Conservation (phyloP, 2,113 vertebrate species). For the Bufo bufo region DNA sequence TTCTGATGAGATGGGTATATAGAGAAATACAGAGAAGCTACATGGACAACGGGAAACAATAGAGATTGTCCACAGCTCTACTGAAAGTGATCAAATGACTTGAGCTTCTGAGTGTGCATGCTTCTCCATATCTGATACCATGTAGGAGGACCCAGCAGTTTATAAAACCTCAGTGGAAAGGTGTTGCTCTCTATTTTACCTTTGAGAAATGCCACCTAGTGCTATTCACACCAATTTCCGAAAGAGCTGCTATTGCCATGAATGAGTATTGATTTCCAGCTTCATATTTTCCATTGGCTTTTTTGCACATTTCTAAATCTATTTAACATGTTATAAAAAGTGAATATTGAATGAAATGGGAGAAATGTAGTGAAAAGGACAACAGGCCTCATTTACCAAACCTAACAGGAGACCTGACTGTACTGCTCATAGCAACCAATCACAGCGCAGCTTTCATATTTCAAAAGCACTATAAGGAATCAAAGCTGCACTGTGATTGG, state of each 20-base stretch:
- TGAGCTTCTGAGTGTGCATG: not conserved
- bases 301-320: not conserved
- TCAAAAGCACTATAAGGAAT: too few relatives aligned
- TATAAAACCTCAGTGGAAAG: constrained; percentile 44
- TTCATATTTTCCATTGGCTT: constrained; percentile 9
- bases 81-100: not conserved
- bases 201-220: constrained; percentile 37
- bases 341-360: not conserved
- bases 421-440: too few relatives aligned
- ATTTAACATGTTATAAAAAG: not conserved
- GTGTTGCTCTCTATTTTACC: constrained; percentile 26
- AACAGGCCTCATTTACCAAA: not conserved
- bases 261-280: constrained; percentile 19
- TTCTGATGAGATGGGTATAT: not conserved
- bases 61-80: not conserved
- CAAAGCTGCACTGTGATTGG: too few relatives aligned
- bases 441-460: too few relatives aligned
- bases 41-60: not conserved
- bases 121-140: constrained; percentile 30
- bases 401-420: too few relatives aligned
- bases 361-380: not conserved
- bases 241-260: not conserved
- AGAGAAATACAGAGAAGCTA: not conserved
- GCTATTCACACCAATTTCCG: constrained; percentile 38
- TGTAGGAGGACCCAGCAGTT: not conserved